Base-by-base conservation (phyloP, 2,113 vertebrate species). In the Acinonyx jubatus region DNA sequence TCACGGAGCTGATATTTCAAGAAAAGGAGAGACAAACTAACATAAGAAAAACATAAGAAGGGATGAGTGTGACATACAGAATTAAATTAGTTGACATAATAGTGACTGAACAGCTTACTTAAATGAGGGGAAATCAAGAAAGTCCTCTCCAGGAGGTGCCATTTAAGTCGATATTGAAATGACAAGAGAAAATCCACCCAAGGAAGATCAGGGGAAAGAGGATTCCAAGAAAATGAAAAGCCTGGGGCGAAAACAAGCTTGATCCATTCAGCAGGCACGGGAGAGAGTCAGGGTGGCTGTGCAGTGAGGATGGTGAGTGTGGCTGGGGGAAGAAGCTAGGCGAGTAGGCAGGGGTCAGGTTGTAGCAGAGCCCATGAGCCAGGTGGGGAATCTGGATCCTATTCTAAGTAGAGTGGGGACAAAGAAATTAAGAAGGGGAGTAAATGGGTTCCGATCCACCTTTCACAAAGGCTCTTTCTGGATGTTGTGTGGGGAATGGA, bases 221-320 rank as follows among this genome's bases (percentile, higher is more conserved):
- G 18, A 55, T 61, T 78, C 29, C 36, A 57, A 52, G 25, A n/a
- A 76, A 38, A 71, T 18, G 41, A 88, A 66, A 82, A 87, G 11
- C 4, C 33, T 2, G 1, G 41, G 29, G 5, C 21, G 50, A 19
- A 21, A 68, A 31, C 25, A 66, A 33, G 31, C 25, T 78, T 65
- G 16, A 48, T 36, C 18, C 25, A 4, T 38, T 79, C 23, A 36
- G 0, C 0, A 23, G 19, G 18, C 18, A 23, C 4, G 31, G 73
- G 55, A 18, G 6, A 33, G 21, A 86, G 57, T 23, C 63, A 19
- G 11, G 0, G 18, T 66, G n/a, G 19, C 33, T 36, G 21, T 4
- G 31, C 19, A 19, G 2, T 0, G 13, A 6, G 25, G 71, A 18
- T 29, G 8, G 4, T 71, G 12, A 50, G 3, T 29, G 4, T 3